Evolutionary conservation across 1,140 invertebrate species (phyloP).

Genomic region (Yoshiicerus persimilis): DNA sequence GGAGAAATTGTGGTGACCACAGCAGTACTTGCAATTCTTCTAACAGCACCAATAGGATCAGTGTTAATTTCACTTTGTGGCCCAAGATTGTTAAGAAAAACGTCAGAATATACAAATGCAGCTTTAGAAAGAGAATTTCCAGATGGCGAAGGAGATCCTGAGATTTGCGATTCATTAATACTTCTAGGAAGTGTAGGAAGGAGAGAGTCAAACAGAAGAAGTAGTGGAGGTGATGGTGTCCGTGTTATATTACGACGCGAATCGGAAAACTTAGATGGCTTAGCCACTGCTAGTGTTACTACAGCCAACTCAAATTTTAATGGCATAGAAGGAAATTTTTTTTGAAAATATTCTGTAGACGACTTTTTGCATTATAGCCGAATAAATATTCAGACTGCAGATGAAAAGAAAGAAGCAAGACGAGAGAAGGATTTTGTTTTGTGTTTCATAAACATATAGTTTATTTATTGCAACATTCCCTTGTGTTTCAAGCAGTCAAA

Average conservation of each 20-base stretch:
- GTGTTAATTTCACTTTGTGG: slow-evolving; percentile 3
- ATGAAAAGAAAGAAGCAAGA: not conserved
- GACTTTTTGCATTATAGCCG: too few relatives aligned
- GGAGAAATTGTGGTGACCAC: not conserved
- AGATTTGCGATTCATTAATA: too few relatives aligned
- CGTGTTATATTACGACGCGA: not conserved
- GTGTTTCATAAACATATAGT: not conserved
- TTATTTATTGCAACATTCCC: slow-evolving; percentile 22
- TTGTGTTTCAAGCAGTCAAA: not conserved
- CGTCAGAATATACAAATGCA: not conserved
- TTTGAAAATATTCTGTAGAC: too few relatives aligned
- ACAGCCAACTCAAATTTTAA: too few relatives aligned
- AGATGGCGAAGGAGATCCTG: not conserved
- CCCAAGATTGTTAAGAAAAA: not conserved
- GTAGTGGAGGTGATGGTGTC: not conserved
- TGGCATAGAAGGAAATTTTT: too few relatives aligned
- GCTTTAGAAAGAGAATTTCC: not conserved
- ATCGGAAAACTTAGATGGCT: too few relatives aligned
- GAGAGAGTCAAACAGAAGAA: too few relatives aligned
- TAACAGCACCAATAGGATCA: slow-evolving; percentile 18
- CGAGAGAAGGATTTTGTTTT: not conserved
- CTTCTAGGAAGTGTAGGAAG: too few relatives aligned
- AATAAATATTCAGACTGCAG: too few relatives aligned
- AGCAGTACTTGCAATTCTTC: slow-evolving; percentile 1
- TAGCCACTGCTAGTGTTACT: too few relatives aligned